A percentile compares a stretch with the other conserved stretches of the same genome.
Conservation (phyloP, 2,797 vertebrate species). For the Sylvilagus floridanus region DNA sequence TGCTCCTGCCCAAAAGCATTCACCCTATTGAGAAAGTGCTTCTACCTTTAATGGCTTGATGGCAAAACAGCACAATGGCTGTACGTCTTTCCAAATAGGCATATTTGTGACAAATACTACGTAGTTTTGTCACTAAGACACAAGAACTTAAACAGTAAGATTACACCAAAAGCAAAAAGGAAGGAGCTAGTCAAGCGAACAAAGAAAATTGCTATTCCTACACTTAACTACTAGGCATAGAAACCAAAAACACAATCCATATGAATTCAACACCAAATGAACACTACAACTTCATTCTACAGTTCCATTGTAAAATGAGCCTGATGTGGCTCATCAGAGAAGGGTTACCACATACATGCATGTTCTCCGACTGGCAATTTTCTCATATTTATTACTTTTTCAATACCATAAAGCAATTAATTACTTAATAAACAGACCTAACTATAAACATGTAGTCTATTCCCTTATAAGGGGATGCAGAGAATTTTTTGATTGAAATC, state of each 20-base stretch:
- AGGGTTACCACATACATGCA: background rate
- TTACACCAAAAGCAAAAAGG: conserved; percentile 38
- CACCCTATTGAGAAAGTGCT: background rate
- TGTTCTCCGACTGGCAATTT: conserved; percentile 9
- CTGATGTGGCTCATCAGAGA: background rate
- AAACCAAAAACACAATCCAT: background rate
- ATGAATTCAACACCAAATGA: conserved; percentile 26
- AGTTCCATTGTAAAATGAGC: background rate
- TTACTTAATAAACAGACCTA: background rate
- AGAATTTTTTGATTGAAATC: conserved; percentile 4
- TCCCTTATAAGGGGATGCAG: background rate
- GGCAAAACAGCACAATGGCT: conserved; percentile 28
- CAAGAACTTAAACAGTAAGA: background rate
- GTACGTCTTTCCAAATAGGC: background rate
- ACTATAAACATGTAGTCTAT: conserved; percentile 22
- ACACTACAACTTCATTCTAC: conserved; percentile 10
- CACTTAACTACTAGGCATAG: background rate
- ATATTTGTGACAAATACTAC: background rate
- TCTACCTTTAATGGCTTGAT: conserved; percentile 38
- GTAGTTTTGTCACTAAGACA: background rate
- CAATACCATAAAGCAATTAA: conserved; percentile 31
- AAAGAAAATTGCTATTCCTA: background rate
- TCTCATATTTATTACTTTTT: conserved; percentile 22
- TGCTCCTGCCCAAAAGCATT: conserved; percentile 61
- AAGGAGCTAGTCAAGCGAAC: background rate